A percentile compares a stretch with the other conserved stretches of the same genome.
phyloP scores from a whole-genome alignment of 2,888 invertebrate species.

The Phyllotreta cruciferae region DNA sequence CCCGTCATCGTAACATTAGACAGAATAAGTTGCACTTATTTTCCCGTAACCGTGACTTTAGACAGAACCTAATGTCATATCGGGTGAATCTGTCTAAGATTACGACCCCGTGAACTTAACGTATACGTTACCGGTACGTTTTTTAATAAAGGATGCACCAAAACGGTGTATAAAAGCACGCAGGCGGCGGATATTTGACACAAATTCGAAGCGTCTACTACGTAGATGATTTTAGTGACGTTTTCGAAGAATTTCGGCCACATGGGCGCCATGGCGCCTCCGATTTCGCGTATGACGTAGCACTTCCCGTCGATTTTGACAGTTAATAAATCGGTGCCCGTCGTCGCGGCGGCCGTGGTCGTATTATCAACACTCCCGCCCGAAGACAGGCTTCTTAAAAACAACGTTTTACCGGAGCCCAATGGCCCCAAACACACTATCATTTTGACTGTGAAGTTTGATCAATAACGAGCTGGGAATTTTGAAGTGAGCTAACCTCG shows the following conservation, averaged over 20 bases:
- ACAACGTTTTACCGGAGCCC: constrained; percentile 81
- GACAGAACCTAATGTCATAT: too few species aligned
- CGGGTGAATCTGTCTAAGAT: background rate
- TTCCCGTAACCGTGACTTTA: background rate
- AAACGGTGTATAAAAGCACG: constrained; percentile 77
- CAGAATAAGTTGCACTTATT: too few species aligned
- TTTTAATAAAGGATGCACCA: constrained; percentile 75
- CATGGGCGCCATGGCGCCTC: constrained; percentile 77
- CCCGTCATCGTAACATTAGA: background rate
- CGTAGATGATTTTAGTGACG: constrained; percentile 75
- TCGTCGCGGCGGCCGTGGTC: constrained; percentile 79
- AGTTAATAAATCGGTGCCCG: constrained; percentile 79
- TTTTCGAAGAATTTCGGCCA: constrained; percentile 80
- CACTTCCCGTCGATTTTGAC: constrained; percentile 59
- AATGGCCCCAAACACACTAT: constrained; percentile 78
- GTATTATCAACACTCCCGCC: constrained; percentile 76
- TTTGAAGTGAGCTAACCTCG: too few species aligned
- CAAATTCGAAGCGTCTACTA: constrained; percentile 83
- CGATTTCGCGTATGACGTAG: constrained; percentile 71
- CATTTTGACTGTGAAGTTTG: constrained; percentile 37
- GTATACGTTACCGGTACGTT: constrained; percentile 66
- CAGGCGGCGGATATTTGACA: constrained; percentile 88
- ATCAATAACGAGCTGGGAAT: too few species aligned
- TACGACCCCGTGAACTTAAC: background rate
- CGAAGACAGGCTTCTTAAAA: constrained; percentile 77